Evolutionary conservation across 1,140 invertebrate species (phyloP).

Genomic region (Neocloeon triangulifer): DNA sequence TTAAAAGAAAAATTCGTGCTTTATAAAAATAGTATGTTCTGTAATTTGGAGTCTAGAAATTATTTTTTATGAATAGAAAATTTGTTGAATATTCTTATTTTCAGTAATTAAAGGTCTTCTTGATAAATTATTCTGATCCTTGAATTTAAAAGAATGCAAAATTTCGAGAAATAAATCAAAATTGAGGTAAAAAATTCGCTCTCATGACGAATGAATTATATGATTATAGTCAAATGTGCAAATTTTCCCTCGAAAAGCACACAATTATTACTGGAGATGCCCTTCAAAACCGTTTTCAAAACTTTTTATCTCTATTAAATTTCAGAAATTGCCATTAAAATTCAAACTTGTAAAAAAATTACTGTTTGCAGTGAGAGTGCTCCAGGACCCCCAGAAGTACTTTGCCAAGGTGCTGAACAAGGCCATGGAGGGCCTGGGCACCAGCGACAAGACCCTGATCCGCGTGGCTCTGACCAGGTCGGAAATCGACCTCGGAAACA

Average conservation of each 20-base stretch:
- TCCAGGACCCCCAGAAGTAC: slow-evolving; percentile 75
- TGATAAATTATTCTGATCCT: no score
- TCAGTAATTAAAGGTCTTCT: no score
- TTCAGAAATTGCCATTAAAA: no score
- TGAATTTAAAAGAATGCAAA: not conserved
- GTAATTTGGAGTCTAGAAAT: slow-evolving; percentile 2
- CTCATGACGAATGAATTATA: no score
- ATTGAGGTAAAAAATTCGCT: no score
- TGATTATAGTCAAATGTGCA: no score
- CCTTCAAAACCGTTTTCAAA: slow-evolving; percentile 11
- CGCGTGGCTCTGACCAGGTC: slow-evolving; percentile 73
- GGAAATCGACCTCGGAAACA: slow-evolving; percentile 78
- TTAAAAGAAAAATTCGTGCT: slow-evolving; percentile 1
- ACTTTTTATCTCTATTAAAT: slow-evolving; percentile 13
- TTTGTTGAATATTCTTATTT: no score
- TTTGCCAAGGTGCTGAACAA: slow-evolving; percentile 80
- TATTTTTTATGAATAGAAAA: no score
- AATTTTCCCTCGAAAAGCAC: not conserved
- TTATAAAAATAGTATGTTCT: slow-evolving; percentile 5
- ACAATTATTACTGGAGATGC: slow-evolving; percentile 11
- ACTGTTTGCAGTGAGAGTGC: slow-evolving; percentile 79
- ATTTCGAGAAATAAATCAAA: no score
- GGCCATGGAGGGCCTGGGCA: slow-evolving; percentile 73
- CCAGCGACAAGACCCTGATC: slow-evolving; percentile 73
- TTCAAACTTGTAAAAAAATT: no score